phyloP scores from a whole-genome alignment of 1,140 invertebrate species.

The Leptonema lineaticorne region DNA sequence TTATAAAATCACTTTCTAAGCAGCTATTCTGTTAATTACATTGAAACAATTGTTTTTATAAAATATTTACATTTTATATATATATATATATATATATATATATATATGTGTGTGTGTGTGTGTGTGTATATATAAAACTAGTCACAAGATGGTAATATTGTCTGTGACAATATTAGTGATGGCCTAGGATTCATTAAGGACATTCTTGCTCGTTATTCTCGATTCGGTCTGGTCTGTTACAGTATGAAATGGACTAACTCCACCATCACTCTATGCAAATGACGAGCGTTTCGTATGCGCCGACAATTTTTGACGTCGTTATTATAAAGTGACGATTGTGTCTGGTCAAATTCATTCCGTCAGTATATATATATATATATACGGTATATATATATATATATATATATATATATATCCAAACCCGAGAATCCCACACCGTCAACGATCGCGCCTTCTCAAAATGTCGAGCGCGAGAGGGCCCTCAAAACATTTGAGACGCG shows the following conservation, averaged over 20 bases:
- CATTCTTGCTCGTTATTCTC: background rate
- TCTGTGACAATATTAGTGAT: no score
- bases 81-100: no score
- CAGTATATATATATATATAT: background rate
- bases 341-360: background rate
- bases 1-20: no score
- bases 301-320: constrained; percentile 16
- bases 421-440: background rate
- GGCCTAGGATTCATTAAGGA: background rate
- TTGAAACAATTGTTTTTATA: no score
- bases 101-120: no score
- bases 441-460: background rate
- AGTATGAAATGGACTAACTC: background rate
- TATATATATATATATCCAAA: no score
- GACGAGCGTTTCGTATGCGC: constrained; percentile 12
- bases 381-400: no score
- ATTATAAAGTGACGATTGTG: constrained; percentile 18
- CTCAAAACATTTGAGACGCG: constrained; percentile 17
- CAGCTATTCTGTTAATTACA: no score
- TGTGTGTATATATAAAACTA: no score
- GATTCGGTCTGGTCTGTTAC: background rate
- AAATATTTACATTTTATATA: no score
- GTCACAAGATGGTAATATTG: no score
- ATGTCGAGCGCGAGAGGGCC: constrained; percentile 4
- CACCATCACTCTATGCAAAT: constrained; percentile 1